A percentile compares a stretch with the other conserved stretches of the same genome.
Evolutionary conservation across 1,140 invertebrate species (phyloP).

Genomic region (Scaptomyza hsui): DNA sequence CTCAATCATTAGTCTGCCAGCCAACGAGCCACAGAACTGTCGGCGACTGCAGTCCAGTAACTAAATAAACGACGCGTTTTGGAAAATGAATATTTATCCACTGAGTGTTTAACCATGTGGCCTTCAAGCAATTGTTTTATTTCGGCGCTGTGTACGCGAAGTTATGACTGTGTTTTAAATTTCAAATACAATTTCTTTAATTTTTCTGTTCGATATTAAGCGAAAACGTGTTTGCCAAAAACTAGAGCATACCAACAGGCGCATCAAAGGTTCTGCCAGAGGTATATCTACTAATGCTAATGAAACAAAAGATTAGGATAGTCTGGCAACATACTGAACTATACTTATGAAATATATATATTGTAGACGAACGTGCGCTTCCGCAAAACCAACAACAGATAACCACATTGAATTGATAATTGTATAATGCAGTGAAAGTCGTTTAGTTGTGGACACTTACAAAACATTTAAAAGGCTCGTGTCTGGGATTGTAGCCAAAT

Average conservation of each 20-base stretch:
- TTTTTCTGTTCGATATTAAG: background rate
- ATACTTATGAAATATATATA: no score
- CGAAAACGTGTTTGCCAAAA: conserved; percentile 36
- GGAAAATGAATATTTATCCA: background rate
- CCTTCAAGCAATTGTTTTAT: background rate
- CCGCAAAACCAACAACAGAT: background rate
- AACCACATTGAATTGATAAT: background rate
- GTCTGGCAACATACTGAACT: no score
- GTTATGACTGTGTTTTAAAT: conserved; percentile 17
- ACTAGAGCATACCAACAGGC: conserved; percentile 37
- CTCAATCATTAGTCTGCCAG: conserved; percentile 61
- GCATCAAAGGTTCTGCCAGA: background rate
- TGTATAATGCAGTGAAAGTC: conserved; percentile 11
- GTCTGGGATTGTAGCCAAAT: conserved; percentile 1
- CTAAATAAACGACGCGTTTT: background rate
- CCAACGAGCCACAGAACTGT: conserved; percentile 53
- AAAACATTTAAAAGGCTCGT: conserved; percentile 8
- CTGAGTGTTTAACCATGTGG: background rate
- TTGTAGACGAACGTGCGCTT: no score
- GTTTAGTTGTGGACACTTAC: conserved; percentile 1
- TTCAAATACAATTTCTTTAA: conserved; percentile 28
- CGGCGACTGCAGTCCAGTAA: conserved; percentile 26
- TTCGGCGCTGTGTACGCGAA: background rate
- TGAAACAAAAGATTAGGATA: no score
- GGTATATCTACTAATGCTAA: no score